Conservation (phyloP, 2,113 vertebrate species). For the Ammodytes marinus region DNA sequence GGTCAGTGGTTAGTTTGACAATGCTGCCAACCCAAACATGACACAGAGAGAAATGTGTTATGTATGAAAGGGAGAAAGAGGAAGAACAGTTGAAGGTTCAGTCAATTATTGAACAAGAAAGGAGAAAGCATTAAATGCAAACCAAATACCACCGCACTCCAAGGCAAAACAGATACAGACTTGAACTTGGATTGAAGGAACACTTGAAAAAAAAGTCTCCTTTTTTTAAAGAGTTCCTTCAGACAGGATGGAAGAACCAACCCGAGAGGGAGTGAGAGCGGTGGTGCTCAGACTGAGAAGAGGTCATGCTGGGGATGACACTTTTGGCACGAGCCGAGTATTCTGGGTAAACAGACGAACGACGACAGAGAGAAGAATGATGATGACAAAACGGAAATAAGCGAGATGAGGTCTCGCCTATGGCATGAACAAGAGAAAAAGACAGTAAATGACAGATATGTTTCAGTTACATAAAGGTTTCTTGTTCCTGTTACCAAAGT, state of each 20-base stretch:
- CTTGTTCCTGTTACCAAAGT: neutral
- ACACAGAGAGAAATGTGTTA: slow-evolving; percentile 3
- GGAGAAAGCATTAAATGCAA: slow-evolving; percentile 35
- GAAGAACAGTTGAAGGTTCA: neutral
- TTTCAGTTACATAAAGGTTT: neutral
- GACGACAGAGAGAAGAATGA: slow-evolving; percentile 66
- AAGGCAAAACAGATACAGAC: slow-evolving; percentile 48
- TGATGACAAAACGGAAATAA: slow-evolving; percentile 74
- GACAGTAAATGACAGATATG: slow-evolving; percentile 7
- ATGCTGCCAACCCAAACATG: slow-evolving; percentile 18
- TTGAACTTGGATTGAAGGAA: slow-evolving; percentile 42
- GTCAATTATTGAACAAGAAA: slow-evolving; percentile 14
- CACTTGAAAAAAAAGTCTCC: slow-evolving; percentile 34
- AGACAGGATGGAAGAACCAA: slow-evolving; percentile 84
- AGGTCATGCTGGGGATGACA: slow-evolving; percentile 83
- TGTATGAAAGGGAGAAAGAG: neutral
- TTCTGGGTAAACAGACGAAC: slow-evolving; percentile 86
- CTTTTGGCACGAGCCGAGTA: slow-evolving; percentile 93
- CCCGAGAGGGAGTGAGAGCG: slow-evolving; percentile 90
- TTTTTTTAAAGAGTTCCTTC: slow-evolving; percentile 46
- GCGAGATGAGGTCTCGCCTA: slow-evolving; percentile 22
- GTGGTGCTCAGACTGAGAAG: slow-evolving; percentile 86
- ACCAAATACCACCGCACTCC: slow-evolving; percentile 52
- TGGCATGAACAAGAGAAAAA: slow-evolving; percentile 7
- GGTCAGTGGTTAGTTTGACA: slow-evolving; percentile 38